These are phyloP conservation scores for Myotis findleyi DNA, from an alignment of 2,797 vertebrate genomes.

Conservation along the genomic window DNA sequence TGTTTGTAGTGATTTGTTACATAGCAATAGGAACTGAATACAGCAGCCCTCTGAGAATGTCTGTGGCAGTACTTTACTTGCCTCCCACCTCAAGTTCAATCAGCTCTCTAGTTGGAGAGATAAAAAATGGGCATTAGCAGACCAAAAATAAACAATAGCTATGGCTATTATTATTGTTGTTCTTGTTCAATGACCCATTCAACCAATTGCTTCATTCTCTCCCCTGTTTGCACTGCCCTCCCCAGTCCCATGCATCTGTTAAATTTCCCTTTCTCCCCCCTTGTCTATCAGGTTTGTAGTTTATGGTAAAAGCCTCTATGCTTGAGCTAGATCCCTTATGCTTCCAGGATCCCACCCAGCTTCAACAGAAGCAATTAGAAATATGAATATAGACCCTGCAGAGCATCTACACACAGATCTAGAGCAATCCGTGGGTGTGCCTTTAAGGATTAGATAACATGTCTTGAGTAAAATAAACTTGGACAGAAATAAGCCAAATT, in stretches of 20 bases:
- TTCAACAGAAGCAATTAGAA: neutral
- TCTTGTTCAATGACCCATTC: neutral
- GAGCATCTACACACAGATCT: neutral
- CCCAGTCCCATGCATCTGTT: too few species aligned
- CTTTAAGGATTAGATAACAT: neutral
- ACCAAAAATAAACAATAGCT: neutral
- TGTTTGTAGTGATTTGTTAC: neutral
- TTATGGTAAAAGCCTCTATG: neutral
- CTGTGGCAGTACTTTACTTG: neutral
- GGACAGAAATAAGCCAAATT: neutral
- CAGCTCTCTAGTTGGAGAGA: neutral
- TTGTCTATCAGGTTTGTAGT: neutral
- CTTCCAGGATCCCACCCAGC: neutral
- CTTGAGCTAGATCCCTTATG: neutral
- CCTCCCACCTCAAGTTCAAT: neutral
- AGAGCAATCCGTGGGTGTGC: neutral
- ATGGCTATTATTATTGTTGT: neutral
- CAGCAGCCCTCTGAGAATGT: neutral
- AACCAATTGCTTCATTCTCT: neutral
- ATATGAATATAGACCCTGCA: neutral
- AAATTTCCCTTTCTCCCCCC: neutral
- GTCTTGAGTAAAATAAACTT: neutral
- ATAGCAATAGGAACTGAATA: neutral
- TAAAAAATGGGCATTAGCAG: neutral
- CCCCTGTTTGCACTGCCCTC: neutral